Evolutionary conservation across 2,888 invertebrate species (phyloP), one percentile per base, ranked within the genome.

Genomic region (Scrobipalpa atriplicella): DNA sequence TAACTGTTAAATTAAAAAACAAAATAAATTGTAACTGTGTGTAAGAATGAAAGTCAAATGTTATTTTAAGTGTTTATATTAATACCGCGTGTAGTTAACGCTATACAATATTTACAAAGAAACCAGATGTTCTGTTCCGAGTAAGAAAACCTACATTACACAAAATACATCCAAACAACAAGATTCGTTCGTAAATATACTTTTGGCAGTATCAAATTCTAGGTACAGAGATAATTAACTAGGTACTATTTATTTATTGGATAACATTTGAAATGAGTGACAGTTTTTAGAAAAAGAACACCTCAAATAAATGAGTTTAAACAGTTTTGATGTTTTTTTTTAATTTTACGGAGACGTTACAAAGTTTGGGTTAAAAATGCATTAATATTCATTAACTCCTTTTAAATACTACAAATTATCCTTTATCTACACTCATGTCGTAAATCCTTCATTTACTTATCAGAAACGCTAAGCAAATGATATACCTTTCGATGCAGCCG

Each of bases 91-190:
- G 84, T 87, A 82, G 78, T 77, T 85, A 84, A 84, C 82, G 85
- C 83, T 87, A 81, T 88, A 87, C 85, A 88, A 78, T 87, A 85
- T 85, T 78, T 84, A 84, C 84, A 84, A 79, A 79, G 70, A 66
- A 56, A 43, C 54, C 62, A 72, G 67, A 71, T 70, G 65, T 43
- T 41, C 62, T 43, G 41, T 67, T 66, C 18, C 6, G 58, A 29
- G 58, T 68, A 71, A 65, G 65, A 72, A 69, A 70, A 65, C 66
- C 51, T 68, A 74, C 67, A 73, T 36, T 76, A 77, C 72, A 78
- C 75, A 81, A 85, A 84, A 80, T 72, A 72, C 72, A 66, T 82
- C 79, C 68, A 79, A 86, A 83, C 72, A 69, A 76, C 75, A 76
- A 78, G 78, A 73, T 75, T 71, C 72, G 70, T 73, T 72, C 68